Evolutionary conservation across 2,797 vertebrate species (phyloP).

Genomic region (Odontamblyopus rebecca): DNA sequence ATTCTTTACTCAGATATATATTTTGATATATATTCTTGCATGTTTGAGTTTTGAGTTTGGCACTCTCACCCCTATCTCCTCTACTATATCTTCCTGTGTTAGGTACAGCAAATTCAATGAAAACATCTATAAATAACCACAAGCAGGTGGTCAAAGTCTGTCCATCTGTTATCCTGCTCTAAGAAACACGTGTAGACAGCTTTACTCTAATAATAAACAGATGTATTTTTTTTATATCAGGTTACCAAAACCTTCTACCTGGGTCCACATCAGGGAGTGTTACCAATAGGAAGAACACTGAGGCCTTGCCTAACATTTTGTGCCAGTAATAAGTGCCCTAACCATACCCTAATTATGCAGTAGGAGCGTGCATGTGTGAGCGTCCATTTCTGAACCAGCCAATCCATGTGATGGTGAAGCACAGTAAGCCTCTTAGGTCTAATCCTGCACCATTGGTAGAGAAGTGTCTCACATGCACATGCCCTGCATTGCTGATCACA

Average conservation of each 20-base stretch:
- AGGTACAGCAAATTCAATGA: constrained; percentile 39
- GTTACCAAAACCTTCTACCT: neutral
- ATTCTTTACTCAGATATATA: too few species aligned
- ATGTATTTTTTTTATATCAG: neutral
- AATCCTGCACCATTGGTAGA: constrained; percentile 68
- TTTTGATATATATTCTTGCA: too few species aligned
- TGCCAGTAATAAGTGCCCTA: constrained; percentile 42
- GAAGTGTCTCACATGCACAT: constrained; percentile 42
- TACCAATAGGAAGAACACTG: constrained; percentile 12
- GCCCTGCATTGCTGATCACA: constrained; percentile 1
- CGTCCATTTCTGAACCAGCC: constrained; percentile 20
- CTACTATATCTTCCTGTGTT: constrained; percentile 20
- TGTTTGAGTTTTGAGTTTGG: too few species aligned
- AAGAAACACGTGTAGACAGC: constrained; percentile 25
- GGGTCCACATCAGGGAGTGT: neutral
- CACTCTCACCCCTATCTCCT: too few species aligned
- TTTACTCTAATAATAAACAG: constrained; percentile 4
- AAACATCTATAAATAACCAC: constrained; percentile 69
- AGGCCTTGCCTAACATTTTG: constrained; percentile 34
- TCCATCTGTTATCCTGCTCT: constrained; percentile 72
- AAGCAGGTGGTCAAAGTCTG: constrained; percentile 69
- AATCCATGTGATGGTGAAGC: constrained; percentile 69
- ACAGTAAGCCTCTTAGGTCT: constrained; percentile 79
- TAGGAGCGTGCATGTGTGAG: constrained; percentile 14
- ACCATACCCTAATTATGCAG: constrained; percentile 48